phyloP scores from a whole-genome alignment of 1,140 invertebrate genomes.

The Delia radicum region DNA sequence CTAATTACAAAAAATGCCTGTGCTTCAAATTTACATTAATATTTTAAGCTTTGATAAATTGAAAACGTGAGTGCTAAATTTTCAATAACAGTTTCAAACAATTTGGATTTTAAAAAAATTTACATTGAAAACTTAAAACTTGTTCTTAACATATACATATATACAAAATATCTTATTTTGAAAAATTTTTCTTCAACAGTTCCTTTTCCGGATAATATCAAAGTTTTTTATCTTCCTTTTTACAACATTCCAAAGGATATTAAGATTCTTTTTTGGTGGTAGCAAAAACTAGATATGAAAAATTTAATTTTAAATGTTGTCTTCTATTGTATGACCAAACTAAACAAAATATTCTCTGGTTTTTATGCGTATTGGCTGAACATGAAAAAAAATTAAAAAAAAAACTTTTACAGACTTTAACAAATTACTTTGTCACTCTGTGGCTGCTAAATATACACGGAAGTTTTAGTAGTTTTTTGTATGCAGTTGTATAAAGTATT shows the following conservation, averaged over 20 bases:
- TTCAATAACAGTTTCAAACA: too few species aligned
- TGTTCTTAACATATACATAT: too few species aligned
- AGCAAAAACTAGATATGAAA: neutral
- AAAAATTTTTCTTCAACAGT: too few species aligned
- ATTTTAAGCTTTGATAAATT: too few species aligned
- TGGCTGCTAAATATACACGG: constrained; percentile 18
- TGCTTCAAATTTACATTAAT: too few species aligned
- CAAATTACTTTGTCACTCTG: constrained; percentile 21
- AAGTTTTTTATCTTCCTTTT: too few species aligned
- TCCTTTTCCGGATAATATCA: neutral
- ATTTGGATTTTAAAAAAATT: too few species aligned
- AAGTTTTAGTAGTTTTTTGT: neutral
- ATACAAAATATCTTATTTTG: too few species aligned
- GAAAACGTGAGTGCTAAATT: too few species aligned
- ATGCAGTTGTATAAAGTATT: neutral
- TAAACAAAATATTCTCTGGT: neutral
- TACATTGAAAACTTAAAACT: too few species aligned
- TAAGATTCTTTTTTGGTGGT: neutral
- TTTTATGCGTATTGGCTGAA: neutral
- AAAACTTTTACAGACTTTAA: constrained; percentile 20
- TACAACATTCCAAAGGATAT: neutral
- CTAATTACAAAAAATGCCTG: too few species aligned
- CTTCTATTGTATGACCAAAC: neutral
- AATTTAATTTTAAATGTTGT: neutral
- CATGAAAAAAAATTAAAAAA: neutral